Evolutionary conservation across 2,888 invertebrate genomes (phyloP), one percentile per base, ranked within the genome.

Genomic region (Volucella inanis): DNA sequence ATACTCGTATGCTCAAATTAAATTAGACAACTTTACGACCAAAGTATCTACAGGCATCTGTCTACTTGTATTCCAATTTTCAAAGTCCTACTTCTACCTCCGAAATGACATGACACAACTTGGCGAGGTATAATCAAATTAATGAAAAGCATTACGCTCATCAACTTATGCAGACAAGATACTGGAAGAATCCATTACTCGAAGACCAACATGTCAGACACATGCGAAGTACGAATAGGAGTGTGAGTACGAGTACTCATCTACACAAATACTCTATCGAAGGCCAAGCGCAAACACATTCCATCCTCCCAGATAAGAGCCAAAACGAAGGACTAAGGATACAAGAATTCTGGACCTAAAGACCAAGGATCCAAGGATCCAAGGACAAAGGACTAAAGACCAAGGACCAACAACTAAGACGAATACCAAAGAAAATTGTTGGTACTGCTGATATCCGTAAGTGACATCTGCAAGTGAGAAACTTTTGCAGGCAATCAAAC

Each of bases 401-500:
- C 6, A 6, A 49, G n/a, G 8, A 49, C 49, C 49, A 14, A 14
- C 8, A n/a, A 8, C 49, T 3, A 49, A 49, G 49, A 49, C 12
- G n/a, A 39, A 39, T 31, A 8, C 8, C 39, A 22, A 50, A 45
- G 15, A 22, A 50, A 41, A 43, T 14, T 3, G 22, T 15, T 41
- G 55, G 54, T 47, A 61, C 55, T 70, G 49, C 67, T 59, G 68
- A 75, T 84, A 74, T 15, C 64, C 64, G 68, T 79, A 79, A 75
- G 79, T 70, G 80, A 71, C 84, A 84, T 79, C 84, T 84, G 84
- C 75, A 84, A 79, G 70, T 75, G 80, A 79, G 71, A 84, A 75
- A 84, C 70, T 84, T 84, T 75, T 80, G 79, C 84, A 61, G 50
- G 67, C 79, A 79, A 80, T 84, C 84, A 76, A 61, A 80, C 65